Percentiles rank a stretch among this genome's conserved stretches.
Conservation (phyloP, 2,888 invertebrate species). For the Maniola hyperantus region DNA sequence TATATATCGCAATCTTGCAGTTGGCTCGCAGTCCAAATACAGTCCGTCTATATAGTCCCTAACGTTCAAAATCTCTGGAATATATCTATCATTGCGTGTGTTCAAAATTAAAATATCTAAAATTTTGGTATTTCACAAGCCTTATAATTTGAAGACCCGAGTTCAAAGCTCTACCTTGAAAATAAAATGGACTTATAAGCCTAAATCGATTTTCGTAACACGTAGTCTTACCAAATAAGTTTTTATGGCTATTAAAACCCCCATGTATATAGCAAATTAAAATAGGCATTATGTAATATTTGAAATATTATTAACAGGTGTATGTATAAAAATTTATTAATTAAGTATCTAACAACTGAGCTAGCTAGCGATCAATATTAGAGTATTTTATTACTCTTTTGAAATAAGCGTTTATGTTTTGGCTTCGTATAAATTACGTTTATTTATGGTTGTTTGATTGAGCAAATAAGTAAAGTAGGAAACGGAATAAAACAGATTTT, state of each 20-base stretch:
- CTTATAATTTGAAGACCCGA: conserved; percentile 20
- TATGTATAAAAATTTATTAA: background rate
- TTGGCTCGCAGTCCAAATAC: too few species aligned
- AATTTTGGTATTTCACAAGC: background rate
- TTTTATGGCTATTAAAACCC: background rate
- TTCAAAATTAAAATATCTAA: background rate
- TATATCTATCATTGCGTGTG: background rate
- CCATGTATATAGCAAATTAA: background rate
- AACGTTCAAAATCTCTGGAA: background rate
- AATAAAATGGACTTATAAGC: conserved; percentile 30
- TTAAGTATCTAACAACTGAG: too few species aligned
- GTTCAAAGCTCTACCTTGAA: conserved; percentile 54
- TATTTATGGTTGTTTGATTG: background rate
- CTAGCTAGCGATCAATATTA: too few species aligned
- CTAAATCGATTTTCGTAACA: conserved; percentile 11
- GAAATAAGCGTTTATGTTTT: background rate
- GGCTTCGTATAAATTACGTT: background rate
- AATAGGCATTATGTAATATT: background rate
- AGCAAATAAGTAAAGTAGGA: background rate
- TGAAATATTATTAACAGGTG: background rate
- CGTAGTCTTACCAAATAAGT: conserved; percentile 15
- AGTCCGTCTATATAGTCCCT: too few species aligned
- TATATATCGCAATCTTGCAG: too few species aligned
- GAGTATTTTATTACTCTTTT: too few species aligned
- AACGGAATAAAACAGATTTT: background rate